phyloP scores from a whole-genome alignment of 2,888 invertebrate genomes.

The Acleris laterana region DNA sequence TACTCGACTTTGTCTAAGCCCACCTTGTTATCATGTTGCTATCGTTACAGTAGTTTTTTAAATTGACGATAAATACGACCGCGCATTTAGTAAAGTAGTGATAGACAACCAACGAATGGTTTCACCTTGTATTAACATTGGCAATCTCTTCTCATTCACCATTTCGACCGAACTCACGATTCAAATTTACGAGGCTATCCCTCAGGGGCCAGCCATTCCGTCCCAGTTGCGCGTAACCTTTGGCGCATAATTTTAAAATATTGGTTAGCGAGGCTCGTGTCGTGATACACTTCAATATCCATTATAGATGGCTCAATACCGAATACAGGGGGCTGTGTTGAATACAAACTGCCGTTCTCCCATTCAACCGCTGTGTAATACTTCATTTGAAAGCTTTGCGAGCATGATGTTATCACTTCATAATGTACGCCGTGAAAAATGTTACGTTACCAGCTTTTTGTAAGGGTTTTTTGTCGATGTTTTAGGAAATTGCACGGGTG shows the following conservation, averaged over 20 bases:
- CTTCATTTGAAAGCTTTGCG: conserved; percentile 66
- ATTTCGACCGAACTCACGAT: conserved; percentile 1
- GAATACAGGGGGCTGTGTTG: conserved; percentile 56
- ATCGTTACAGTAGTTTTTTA: no score
- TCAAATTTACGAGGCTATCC: conserved; percentile 25
- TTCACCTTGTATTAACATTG: not conserved
- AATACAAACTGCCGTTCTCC: conserved; percentile 70
- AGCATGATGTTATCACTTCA: conserved; percentile 61
- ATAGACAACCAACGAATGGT: no score
- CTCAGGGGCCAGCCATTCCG: conserved; percentile 10
- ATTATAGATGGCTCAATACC: conserved; percentile 67
- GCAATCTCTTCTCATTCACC: conserved; percentile 7
- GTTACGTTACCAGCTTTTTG: conserved; percentile 43
- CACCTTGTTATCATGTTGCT: no score
- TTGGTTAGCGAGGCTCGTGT: conserved; percentile 35
- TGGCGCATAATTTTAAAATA: conserved; percentile 37
- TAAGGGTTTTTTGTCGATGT: conserved; percentile 22
- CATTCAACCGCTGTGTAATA: conserved; percentile 57
- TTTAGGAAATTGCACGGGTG: conserved; percentile 12
- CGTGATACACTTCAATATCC: conserved; percentile 50
- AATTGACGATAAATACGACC: no score
- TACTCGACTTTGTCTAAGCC: no score
- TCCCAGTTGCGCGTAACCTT: conserved; percentile 13
- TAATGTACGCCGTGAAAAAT: conserved; percentile 54
- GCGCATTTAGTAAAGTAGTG: no score